phyloP scores from a whole-genome alignment of 2,113 vertebrate species.

The Ptilorrhoa leucosticta region DNA sequence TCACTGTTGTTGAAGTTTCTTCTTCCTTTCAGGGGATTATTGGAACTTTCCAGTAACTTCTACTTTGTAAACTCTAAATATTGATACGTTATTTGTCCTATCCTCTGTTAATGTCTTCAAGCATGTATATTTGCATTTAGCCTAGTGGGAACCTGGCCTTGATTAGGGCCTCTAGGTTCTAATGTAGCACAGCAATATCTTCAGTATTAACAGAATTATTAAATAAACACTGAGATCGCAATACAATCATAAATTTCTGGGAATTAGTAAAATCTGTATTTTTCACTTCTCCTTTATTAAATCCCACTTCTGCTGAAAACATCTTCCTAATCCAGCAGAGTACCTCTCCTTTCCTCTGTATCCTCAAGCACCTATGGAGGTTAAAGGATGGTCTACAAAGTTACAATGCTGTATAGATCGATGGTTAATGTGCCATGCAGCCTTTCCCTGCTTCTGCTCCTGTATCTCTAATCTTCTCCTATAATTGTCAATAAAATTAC shows the following conservation, averaged over 20 bases:
- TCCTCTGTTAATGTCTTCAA: not conserved
- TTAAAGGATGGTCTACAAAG: not conserved
- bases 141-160: not conserved
- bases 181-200: not conserved
- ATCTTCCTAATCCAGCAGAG: not conserved
- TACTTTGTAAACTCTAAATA: not conserved
- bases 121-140: not conserved
- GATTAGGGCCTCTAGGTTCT: not conserved
- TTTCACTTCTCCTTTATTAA: not conserved
- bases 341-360: not conserved
- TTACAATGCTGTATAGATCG: fast-evolving
- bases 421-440: fast-evolving
- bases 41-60: not conserved
- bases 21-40: not conserved
- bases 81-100: not conserved
- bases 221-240: not conserved
- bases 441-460: not conserved
- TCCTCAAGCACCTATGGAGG: not conserved
- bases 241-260: not conserved
- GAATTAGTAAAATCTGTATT: not conserved
- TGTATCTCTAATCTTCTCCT: not conserved
- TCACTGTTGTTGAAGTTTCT: not conserved
- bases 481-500: not conserved
- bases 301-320: not conserved
- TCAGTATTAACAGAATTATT: not conserved